Base-by-base conservation (phyloP, 2,888 invertebrate genomes). In the Sinodicranocentrus sp. region DNA sequence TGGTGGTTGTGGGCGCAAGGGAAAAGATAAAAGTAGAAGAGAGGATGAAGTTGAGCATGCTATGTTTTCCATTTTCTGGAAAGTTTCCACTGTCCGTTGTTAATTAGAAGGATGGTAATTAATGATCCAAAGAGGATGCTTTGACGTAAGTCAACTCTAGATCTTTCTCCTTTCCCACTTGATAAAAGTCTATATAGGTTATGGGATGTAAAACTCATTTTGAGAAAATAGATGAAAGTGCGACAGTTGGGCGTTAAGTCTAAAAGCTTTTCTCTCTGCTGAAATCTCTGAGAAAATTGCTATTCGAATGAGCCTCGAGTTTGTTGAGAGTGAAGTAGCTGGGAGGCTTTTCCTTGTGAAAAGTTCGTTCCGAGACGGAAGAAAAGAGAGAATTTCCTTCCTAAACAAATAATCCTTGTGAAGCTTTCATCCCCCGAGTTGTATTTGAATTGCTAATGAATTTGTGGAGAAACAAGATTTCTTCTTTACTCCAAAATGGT, bases 401-500 rank as follows among this genome's bases (percentile, higher is more conserved):
- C 79, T 79, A 79, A 79, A 79, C 79, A 79, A 79, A 79, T 79
- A 79, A 79, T 79, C 79, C 79, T 79, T 61, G 57, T 57, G 79
- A 79, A 72, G 79, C 79, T 79, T 79, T 79, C 79, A 79, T 79
- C 72, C 61, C 61, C 72, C 17, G 63, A 72, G 79, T 54, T 79
- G 52, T 79, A 79, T 79, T 79, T 79, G 79, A 79, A 79, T 79
- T 79, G 79, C 79, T 79, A 79, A 79, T 79, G 79, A 79, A 79
- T 79, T 70, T 71, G 71, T 71, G 71, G 63, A 79, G 79, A 79
- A 71, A 79, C 79, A 71, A 79, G 79, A 71, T 79, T 79, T 79
- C 79, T 79, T 79, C 79, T 70, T 71, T 71, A 39, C 63, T 61
- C 57, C 63, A 71, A 79, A 79, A 52, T 71, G 71, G 70, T 63